Base-by-base conservation (phyloP, 1,140 invertebrate species). In the Drosophila bocki region DNA sequence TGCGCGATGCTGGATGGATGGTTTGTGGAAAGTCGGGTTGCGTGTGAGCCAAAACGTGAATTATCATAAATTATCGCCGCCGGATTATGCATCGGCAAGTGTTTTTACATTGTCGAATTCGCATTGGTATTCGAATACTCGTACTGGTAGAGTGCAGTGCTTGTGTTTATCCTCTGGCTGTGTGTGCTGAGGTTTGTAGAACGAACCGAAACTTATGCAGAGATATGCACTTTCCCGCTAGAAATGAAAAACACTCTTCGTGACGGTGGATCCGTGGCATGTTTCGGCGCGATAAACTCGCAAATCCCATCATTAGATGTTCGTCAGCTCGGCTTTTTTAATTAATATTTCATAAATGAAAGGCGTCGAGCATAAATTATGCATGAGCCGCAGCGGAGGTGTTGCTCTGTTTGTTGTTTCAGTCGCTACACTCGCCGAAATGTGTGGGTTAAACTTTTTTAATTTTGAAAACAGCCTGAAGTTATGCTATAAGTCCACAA, bases 41-140 rank as follows among this genome's bases (percentile, higher is more conserved):
- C 84, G 84, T 84, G 84, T 72, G 62, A 72, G 74, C 69, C 79
- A 11, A 45, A 65, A 61, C 65, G 78, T 63, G 62, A 64, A 84
- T 90, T 81, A 84, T 51, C 85, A 90, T 84, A 90, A 75, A 88
- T 84, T 88, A 88, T 88, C 83, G 77, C 77, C 48, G 48, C 22
- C 56, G 58, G 77, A 87, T 87, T 83, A 88, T 87, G 80, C 74
- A 62, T 75, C 59, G 47, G 63, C 75, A 61, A 69, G 63, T 60
- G 56, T 29, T 53, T 79, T 35, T 64, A 58, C 57, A 61, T 35
- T 48, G 44, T 42, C 48, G 51, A 60, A 37, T 47, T 33, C 44
- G 42, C 51, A 48, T 61, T 69, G 62, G 17, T 54, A 22, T 54
- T 54, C 51, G 51, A 5, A 17, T 2, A 9, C 33, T 37, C 33